Conservation (phyloP, 2,113 vertebrate genomes). For the Burhinus bistriatus region DNA sequence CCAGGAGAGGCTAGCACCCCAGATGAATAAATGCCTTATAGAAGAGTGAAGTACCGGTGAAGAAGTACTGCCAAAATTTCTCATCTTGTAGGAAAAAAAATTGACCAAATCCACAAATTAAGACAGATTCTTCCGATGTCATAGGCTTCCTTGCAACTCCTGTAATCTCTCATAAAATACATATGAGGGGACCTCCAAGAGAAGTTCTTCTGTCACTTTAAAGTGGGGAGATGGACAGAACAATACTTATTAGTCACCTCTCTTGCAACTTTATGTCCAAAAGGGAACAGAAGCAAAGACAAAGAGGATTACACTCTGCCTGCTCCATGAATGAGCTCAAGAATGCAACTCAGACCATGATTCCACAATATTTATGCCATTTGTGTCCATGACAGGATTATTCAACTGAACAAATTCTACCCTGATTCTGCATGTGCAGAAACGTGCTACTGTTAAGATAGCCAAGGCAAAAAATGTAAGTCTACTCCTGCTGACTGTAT, state of each 20-base stretch:
- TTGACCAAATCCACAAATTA: not conserved
- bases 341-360: not conserved
- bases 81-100: not conserved
- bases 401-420: not conserved
- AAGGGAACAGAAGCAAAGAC: not conserved
- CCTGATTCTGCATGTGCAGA: not conserved
- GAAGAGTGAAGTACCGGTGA: not conserved
- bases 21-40: not conserved
- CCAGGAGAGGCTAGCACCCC: not conserved
- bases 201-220: not conserved
- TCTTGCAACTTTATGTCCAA: not conserved
- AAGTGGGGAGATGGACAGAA: not conserved
- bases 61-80: not conserved
- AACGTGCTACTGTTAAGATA: not conserved
- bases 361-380: not conserved
- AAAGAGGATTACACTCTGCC: accelerated
- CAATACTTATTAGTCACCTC: not conserved
- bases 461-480: not conserved
- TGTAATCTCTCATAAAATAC: not conserved
- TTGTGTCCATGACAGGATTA: not conserved
- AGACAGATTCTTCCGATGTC: not conserved
- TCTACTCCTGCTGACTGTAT: not conserved
- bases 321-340: not conserved
- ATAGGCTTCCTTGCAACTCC: not conserved
- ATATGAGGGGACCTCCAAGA: not conserved